These are phyloP conservation scores for Drosophila putrida DNA, from an alignment of 2,888 invertebrate species.

Conservation along the genomic window DNA sequence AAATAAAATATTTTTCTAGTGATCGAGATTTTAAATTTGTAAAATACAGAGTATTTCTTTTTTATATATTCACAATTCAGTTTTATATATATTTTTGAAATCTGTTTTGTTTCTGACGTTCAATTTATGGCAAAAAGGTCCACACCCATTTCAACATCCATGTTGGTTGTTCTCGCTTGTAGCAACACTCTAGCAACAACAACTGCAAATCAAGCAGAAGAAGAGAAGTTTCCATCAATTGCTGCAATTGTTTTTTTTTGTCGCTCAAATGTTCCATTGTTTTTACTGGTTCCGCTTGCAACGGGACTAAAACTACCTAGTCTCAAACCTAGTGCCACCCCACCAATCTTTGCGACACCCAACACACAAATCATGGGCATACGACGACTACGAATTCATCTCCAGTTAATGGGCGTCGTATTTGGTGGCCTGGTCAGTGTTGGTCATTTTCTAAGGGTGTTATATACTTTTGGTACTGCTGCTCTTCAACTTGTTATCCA, in stretches of 20 bases:
- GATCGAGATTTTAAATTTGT: no score
- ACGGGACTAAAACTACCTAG: slow-evolving; percentile 11
- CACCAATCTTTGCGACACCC: slow-evolving; percentile 36
- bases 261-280: slow-evolving; percentile 67
- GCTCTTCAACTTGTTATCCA: not conserved
- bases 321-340: not conserved
- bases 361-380: slow-evolving; percentile 78
- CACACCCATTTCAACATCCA: slow-evolving; percentile 59
- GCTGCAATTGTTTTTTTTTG: slow-evolving; percentile 57
- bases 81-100: no score
- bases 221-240: slow-evolving; percentile 61
- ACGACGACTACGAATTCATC: slow-evolving; percentile 68
- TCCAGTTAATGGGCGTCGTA: slow-evolving; percentile 79
- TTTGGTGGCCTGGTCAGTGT: slow-evolving; percentile 76
- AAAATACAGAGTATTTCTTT: no score
- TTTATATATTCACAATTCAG: no score
- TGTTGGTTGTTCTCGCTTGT: slow-evolving; percentile 68
- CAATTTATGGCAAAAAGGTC: slow-evolving; percentile 5
- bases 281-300: slow-evolving; percentile 68
- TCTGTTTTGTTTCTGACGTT: no score
- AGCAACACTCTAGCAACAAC: slow-evolving; percentile 47
- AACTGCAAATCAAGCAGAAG: slow-evolving; percentile 15
- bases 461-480: slow-evolving; percentile 59
- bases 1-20: no score
- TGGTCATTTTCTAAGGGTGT: slow-evolving; percentile 80